Conservation (phyloP, 2,888 invertebrate genomes). For the Sinotaia quadrata region DNA sequence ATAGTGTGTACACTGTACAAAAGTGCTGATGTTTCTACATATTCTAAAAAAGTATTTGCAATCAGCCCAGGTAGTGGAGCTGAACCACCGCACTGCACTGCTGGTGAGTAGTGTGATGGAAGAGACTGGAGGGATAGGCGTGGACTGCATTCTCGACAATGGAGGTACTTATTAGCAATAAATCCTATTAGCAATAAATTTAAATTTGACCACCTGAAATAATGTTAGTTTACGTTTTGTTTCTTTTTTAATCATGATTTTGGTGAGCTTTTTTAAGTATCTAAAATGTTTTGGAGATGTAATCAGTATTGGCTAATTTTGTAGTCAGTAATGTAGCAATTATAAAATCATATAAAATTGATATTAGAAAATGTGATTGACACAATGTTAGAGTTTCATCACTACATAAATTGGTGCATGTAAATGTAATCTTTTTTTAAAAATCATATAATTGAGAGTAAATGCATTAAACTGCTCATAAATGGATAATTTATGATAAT, state of each 20-base stretch:
- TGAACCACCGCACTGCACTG: conserved; percentile 63
- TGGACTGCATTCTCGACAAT: conserved; percentile 73
- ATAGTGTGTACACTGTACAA: background rate
- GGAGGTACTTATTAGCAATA: conserved; percentile 60
- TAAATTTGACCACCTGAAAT: background rate
- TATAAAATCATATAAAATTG: too few species aligned
- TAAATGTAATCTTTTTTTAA: too few species aligned
- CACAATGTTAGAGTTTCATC: too few species aligned
- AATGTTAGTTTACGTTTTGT: background rate
- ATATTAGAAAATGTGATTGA: too few species aligned
- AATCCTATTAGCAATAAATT: background rate
- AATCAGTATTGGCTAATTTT: too few species aligned
- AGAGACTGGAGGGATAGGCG: conserved; percentile 74
- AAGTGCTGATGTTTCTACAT: background rate
- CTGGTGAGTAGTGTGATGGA: conserved; percentile 71
- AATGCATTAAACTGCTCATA: too few species aligned
- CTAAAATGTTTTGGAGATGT: too few species aligned
- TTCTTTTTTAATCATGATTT: background rate
- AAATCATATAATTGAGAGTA: too few species aligned
- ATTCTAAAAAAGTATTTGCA: background rate
- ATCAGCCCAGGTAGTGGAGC: conserved; percentile 71
- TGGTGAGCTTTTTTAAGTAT: too few species aligned
- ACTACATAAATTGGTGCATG: too few species aligned
- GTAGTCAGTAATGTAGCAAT: too few species aligned
- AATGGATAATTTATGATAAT: too few species aligned